A percentile compares a stretch with the other conserved stretches of the same genome.
Evolutionary conservation across 2,888 invertebrate genomes (phyloP).

Genomic region (Drosophila histrio): DNA sequence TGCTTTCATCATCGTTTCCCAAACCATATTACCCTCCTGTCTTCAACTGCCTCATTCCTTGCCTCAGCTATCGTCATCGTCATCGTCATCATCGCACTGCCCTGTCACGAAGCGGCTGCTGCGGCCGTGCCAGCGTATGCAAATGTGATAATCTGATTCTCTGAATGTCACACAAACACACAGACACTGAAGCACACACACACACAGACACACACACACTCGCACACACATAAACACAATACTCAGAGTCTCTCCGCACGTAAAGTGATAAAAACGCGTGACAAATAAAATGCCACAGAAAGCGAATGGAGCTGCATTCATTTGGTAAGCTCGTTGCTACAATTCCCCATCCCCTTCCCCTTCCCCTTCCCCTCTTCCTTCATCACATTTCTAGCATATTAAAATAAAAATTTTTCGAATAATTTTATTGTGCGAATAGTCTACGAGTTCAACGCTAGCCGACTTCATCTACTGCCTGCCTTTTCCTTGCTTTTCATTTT

Average conservation of each 20-base stretch:
- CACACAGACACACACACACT: background rate
- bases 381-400: conserved; percentile 64
- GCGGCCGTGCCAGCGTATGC: conserved; percentile 64
- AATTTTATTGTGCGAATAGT: conserved; percentile 69
- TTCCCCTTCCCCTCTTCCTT: background rate
- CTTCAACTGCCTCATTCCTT: conserved; percentile 6
- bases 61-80: conserved; percentile 37
- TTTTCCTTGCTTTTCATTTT: conserved; percentile 14
- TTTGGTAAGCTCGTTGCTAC: conserved; percentile 43
- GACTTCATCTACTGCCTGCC: conserved; percentile 54
- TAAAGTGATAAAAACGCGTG: conserved; percentile 80
- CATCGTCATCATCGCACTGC: conserved; percentile 55
- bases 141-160: conserved; percentile 80
- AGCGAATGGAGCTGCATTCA: conserved; percentile 60
- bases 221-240: conserved; percentile 11
- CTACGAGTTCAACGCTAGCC: conserved; percentile 44
- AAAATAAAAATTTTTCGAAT: conserved; percentile 66
- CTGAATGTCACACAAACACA: conserved; percentile 37
- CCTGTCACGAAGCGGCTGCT: conserved; percentile 58
- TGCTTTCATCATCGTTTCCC: conserved; percentile 60
- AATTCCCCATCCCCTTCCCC: background rate
- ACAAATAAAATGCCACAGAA: conserved; percentile 76
- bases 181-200: conserved; percentile 18
- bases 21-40: background rate
- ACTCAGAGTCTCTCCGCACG: conserved; percentile 55